Evolutionary conservation across 2,888 invertebrate genomes (phyloP).

Genomic region (Notodonta dromedarius): DNA sequence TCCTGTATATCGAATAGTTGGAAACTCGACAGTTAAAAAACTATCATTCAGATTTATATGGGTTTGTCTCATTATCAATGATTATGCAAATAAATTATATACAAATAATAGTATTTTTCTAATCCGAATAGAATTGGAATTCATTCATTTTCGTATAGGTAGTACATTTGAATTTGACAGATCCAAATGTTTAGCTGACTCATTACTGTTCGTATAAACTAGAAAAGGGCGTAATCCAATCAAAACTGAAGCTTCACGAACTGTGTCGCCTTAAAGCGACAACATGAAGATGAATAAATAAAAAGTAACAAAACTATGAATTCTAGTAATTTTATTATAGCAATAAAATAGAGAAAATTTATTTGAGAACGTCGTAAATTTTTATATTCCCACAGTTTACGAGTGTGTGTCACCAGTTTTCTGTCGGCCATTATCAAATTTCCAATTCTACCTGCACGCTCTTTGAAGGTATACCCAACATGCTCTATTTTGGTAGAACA

Average conservation of each 20-base stretch:
- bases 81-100: too few relatives aligned
- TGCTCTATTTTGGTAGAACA: not conserved
- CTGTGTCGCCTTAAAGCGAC: not conserved
- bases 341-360: constrained; percentile 57
- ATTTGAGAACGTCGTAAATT: constrained; percentile 40
- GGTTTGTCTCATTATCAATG: too few relatives aligned
- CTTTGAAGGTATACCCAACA: not conserved
- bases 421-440: constrained; percentile 33
- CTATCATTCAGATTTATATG: too few relatives aligned
- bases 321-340: constrained; percentile 54
- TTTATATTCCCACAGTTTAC: constrained; percentile 51
- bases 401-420: constrained; percentile 48
- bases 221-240: not conserved
- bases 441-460: constrained; percentile 21
- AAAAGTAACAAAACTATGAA: constrained; percentile 39
- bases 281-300: constrained; percentile 24
- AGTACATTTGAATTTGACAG: not conserved
- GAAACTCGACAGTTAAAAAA: too few relatives aligned
- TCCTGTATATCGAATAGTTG: too few relatives aligned
- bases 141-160: too few relatives aligned
- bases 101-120: too few relatives aligned
- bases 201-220: not conserved
- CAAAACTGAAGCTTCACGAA: constrained; percentile 16
- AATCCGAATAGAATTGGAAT: too few relatives aligned
- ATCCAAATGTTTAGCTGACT: not conserved